phyloP scores from a whole-genome alignment of 2,888 invertebrate genomes.

The Scaptomyza reducta region DNA sequence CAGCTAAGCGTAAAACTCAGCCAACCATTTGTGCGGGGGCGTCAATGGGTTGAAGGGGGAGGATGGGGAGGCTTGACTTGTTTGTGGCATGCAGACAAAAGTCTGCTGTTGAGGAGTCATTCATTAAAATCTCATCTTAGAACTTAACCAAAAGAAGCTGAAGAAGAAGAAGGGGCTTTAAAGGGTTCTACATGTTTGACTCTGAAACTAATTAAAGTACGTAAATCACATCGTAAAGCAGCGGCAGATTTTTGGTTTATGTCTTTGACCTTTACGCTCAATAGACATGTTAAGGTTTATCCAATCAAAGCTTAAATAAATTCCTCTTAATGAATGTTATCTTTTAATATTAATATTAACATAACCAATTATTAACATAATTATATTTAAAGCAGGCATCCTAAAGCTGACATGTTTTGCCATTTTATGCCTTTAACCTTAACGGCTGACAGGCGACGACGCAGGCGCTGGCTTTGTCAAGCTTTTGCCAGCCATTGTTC shows the following conservation, averaged over 20 bases:
- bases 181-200: slow-evolving; percentile 24
- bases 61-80: not conserved
- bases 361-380: not conserved
- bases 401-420: slow-evolving; percentile 54
- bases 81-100: slow-evolving; percentile 1
- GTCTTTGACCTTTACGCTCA: slow-evolving; percentile 75
- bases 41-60: slow-evolving; percentile 8
- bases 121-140: slow-evolving; percentile 62
- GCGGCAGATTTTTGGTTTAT: slow-evolving; percentile 55
- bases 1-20: slow-evolving; percentile 68
- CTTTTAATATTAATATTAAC: not conserved
- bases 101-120: slow-evolving; percentile 32
- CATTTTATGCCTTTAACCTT: slow-evolving; percentile 73
- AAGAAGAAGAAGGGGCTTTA: not conserved
- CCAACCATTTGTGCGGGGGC: slow-evolving; percentile 61
- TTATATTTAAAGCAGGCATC: slow-evolving; percentile 32
- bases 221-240: slow-evolving; percentile 10
- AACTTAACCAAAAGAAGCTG: slow-evolving; percentile 9
- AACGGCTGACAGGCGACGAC: slow-evolving; percentile 59
- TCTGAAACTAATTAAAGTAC: slow-evolving; percentile 31
- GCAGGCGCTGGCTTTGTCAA: slow-evolving; percentile 30
- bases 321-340: too few species aligned
- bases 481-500: slow-evolving; percentile 56
- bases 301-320: not conserved
- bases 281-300: not conserved